These are phyloP conservation scores for Pseudorhiza aurosa DNA, from an alignment of 30 jellyfish, hydroid and myxozoan genomes.

Conservation along the genomic window DNA sequence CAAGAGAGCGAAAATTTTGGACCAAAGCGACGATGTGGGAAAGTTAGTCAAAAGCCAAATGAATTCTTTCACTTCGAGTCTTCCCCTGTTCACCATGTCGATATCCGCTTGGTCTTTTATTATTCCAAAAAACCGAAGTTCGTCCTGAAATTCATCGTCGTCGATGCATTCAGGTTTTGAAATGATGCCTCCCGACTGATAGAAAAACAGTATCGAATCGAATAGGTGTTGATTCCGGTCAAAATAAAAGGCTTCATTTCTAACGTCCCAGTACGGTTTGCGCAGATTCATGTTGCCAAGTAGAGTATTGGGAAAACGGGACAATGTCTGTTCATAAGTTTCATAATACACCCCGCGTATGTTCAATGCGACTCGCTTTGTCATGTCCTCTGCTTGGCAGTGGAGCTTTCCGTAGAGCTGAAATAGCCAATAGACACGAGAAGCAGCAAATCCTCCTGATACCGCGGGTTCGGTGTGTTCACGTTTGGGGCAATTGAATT, in stretches of 20 bases:
- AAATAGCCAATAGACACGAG: not conserved
- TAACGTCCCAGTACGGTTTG: slow-evolving; percentile 33
- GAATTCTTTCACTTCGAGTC: not conserved
- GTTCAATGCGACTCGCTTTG: slow-evolving; percentile 24
- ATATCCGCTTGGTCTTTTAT: slow-evolving; percentile 12
- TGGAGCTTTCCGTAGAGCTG: not conserved
- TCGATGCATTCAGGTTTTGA: slow-evolving; percentile 60
- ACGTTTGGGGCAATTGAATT: too few species aligned
- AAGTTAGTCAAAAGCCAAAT: slow-evolving; percentile 33
- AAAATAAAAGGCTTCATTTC: slow-evolving; percentile 18
- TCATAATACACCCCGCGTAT: slow-evolving; percentile 65
- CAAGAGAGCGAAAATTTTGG: slow-evolving; percentile 36
- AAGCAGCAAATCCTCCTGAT: too few species aligned
- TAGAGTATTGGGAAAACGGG: slow-evolving; percentile 66
- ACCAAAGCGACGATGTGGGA: slow-evolving; percentile 35
- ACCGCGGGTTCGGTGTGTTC: too few species aligned
- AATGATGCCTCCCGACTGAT: slow-evolving; percentile 71
- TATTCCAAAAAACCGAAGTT: slow-evolving; percentile 72
- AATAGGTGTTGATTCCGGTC: slow-evolving; percentile 59
- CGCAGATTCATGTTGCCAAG: slow-evolving; percentile 58
- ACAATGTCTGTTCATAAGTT: slow-evolving; percentile 61
- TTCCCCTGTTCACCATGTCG: not conserved
- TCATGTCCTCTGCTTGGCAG: not conserved
- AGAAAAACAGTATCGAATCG: slow-evolving; percentile 64
- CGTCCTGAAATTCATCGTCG: slow-evolving; percentile 64